Conservation (phyloP, 2,113 vertebrate species). For the Eulacestoma nigropectus region DNA sequence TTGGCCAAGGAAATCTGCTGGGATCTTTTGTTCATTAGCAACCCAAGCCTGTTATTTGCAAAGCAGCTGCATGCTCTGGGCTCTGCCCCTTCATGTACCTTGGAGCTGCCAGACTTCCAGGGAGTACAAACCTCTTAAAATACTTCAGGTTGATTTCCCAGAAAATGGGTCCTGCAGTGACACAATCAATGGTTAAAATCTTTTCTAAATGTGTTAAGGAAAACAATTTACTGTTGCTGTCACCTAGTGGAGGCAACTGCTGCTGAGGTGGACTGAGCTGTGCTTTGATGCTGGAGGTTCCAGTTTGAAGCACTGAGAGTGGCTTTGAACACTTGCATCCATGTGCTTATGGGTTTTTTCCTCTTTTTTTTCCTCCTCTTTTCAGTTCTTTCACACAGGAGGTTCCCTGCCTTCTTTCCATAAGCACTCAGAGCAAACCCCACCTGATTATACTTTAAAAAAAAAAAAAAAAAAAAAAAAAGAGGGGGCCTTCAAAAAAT, state of each 20-base stretch:
- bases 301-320: not conserved
- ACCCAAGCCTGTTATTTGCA: not conserved
- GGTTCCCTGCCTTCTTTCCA: not conserved
- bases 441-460: not conserved
- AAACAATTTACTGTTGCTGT: constrained; percentile 57
- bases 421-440: not conserved
- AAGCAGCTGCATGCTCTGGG: not conserved
- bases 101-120: not conserved
- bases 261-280: not conserved
- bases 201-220: constrained; percentile 12
- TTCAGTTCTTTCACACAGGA: not conserved
- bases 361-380: rapidly evolving
- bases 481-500: not conserved
- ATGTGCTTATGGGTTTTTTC: rapidly evolving
- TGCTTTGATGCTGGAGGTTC: not conserved
- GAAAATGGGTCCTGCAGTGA: not conserved
- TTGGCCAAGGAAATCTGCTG: not conserved
- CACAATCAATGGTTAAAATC: constrained; percentile 16
- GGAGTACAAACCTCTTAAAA: not conserved
- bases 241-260: constrained; percentile 55
- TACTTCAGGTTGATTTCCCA: not conserved
- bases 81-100: not conserved
- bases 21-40: not conserved
- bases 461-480: not conserved
- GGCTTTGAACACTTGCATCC: not conserved